phyloP scores from a whole-genome alignment of 2,888 invertebrate genomes.

The Ariolimax columbianus region DNA sequence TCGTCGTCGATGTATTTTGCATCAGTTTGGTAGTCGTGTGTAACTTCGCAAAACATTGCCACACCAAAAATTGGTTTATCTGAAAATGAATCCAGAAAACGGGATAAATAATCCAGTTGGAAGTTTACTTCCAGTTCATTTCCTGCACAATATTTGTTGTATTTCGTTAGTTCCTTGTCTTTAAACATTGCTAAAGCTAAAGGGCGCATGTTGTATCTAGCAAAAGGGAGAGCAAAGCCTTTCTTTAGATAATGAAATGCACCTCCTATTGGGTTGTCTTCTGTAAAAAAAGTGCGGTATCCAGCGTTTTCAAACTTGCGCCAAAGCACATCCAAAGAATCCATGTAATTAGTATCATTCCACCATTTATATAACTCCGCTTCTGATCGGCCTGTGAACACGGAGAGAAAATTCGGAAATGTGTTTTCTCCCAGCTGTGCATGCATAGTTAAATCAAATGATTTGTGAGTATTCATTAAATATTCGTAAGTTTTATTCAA shows the following conservation, averaged over 20 bases:
- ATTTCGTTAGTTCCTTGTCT: slow-evolving; percentile 66
- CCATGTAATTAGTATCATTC: slow-evolving; percentile 57
- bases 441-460: slow-evolving; percentile 90
- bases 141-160: slow-evolving; percentile 83
- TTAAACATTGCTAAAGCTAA: slow-evolving; percentile 83
- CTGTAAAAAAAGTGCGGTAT: slow-evolving; percentile 88
- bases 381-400: slow-evolving; percentile 81
- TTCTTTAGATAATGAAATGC: slow-evolving; percentile 88
- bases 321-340: slow-evolving; percentile 87
- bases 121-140: slow-evolving; percentile 85
- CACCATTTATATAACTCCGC: slow-evolving; percentile 59
- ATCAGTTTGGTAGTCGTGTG: slow-evolving; percentile 90
- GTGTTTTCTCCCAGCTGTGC: slow-evolving; percentile 97
- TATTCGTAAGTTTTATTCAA: slow-evolving; percentile 85
- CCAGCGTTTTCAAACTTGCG: slow-evolving; percentile 86
- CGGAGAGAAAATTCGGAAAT: slow-evolving; percentile 91
- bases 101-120: slow-evolving; percentile 83
- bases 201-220: slow-evolving; percentile 90
- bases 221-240: slow-evolving; percentile 87
- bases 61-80: slow-evolving; percentile 88
- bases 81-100: slow-evolving; percentile 82
- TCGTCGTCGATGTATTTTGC: slow-evolving; percentile 86
- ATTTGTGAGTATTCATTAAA: slow-evolving; percentile 83
- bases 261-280: slow-evolving; percentile 88
- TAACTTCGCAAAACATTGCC: slow-evolving; percentile 89